Percentiles rank a stretch among this genome's conserved stretches.
phyloP scores from a whole-genome alignment of 2,797 vertebrate species.

The Sebastes flavidus region DNA sequence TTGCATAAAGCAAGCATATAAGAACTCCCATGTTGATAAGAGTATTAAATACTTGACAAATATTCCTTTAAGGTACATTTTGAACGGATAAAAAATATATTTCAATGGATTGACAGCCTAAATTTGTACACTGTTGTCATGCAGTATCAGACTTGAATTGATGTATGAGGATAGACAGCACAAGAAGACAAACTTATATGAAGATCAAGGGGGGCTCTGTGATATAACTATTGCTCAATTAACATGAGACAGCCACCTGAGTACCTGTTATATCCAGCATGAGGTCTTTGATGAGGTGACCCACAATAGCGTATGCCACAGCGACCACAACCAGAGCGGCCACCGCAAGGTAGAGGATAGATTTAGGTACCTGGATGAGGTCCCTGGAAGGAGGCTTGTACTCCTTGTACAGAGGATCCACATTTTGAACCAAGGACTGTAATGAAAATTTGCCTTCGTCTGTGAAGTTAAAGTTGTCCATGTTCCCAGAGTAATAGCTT shows the following conservation, averaged over 20 bases:
- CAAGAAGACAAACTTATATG: neutral
- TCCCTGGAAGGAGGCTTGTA: conserved; percentile 85
- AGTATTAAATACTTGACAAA: too few species aligned
- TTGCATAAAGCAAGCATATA: too few species aligned
- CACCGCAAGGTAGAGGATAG: conserved; percentile 84
- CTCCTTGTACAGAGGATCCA: conserved; percentile 80
- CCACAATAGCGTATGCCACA: conserved; percentile 88
- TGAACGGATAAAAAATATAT: too few species aligned
- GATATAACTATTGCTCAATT: neutral
- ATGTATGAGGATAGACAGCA: neutral
- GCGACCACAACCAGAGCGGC: conserved; percentile 83
- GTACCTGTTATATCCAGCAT: conserved; percentile 86
- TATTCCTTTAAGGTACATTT: too few species aligned
- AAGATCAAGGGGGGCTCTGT: neutral
- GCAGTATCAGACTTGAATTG: neutral
- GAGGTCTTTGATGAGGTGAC: conserved; percentile 89
- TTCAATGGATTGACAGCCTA: too few species aligned
- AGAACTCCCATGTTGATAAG: too few species aligned
- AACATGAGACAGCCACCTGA: neutral
- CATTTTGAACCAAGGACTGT: conserved; percentile 67
- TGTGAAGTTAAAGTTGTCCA: conserved; percentile 74
- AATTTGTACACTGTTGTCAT: neutral
- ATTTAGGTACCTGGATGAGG: conserved; percentile 83
- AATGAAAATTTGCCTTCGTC: conserved; percentile 45
- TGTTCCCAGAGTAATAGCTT: conserved; percentile 45